phyloP scores from a whole-genome alignment of 2,888 invertebrate species.

The Bruchidius siliquastri region DNA sequence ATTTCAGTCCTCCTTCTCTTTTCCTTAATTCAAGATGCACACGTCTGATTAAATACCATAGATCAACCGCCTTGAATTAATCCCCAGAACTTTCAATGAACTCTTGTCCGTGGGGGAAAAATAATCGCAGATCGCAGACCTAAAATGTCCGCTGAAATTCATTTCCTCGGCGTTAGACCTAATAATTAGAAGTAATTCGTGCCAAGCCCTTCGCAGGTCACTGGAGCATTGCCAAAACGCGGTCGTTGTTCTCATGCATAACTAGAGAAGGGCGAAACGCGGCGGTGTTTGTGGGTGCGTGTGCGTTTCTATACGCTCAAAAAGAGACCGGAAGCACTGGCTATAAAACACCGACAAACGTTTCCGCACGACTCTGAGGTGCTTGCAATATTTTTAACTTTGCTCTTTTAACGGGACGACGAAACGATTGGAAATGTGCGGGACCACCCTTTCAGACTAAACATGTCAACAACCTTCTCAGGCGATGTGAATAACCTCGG shows the following conservation, averaged over 20 bases:
- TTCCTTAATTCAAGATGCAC: too few relatives aligned
- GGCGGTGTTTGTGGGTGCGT: background rate
- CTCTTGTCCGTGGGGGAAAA: too few relatives aligned
- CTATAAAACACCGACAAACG: background rate
- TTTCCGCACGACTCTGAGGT: background rate
- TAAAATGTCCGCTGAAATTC: background rate
- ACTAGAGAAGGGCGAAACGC: background rate
- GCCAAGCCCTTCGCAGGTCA: background rate
- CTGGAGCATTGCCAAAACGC: background rate
- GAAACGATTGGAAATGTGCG: background rate
- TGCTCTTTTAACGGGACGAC: background rate
- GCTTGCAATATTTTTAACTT: background rate
- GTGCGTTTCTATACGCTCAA: background rate
- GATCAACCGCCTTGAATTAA: too few relatives aligned
- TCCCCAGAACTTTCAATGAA: too few relatives aligned
- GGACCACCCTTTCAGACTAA: background rate
- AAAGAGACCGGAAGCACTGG: background rate
- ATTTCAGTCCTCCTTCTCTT: too few relatives aligned
- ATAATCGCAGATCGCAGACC: too few relatives aligned
- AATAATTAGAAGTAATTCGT: background rate
- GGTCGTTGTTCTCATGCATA: background rate
- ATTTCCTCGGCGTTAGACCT: background rate
- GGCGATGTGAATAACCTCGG: background rate
- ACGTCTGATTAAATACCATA: too few relatives aligned
- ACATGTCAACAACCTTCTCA: background rate